These are phyloP conservation scores for Cotesia chilonis DNA, from an alignment of 1,140 invertebrate genomes.

Conservation along the genomic window DNA sequence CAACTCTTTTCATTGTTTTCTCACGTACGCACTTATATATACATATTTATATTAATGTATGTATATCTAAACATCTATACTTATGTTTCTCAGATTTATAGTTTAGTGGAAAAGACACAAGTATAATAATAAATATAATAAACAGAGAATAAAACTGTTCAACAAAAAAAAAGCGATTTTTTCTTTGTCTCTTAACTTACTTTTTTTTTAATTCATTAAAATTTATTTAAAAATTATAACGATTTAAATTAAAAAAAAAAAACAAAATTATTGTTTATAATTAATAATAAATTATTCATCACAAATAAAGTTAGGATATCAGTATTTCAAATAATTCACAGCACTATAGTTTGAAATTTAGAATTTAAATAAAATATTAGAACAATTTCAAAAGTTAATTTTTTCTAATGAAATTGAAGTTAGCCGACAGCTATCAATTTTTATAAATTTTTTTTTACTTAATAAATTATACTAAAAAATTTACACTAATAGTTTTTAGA, in stretches of 20 bases:
- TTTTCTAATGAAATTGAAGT: no score
- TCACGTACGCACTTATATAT: slow-evolving; percentile 1
- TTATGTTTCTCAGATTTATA: slow-evolving; percentile 3
- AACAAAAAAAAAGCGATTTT: no score
- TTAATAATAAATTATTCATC: background rate
- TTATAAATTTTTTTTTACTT: no score
- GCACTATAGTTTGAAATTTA: no score
- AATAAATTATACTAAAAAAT: no score
- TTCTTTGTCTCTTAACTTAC: no score
- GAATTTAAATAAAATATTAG: no score
- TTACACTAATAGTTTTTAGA: background rate
- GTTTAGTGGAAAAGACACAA: background rate
- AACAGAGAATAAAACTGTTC: no score
- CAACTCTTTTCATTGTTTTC: background rate
- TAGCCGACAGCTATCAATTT: no score
- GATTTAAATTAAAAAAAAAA: background rate
- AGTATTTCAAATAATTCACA: background rate
- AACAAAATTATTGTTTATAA: background rate
- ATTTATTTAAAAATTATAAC: no score
- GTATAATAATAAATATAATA: background rate
- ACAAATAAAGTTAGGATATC: background rate
- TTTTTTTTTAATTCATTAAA: no score
- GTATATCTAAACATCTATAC: slow-evolving; percentile 5
- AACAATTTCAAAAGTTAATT: no score
- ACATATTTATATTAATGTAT: background rate